Conservation (phyloP, 2,113 vertebrate species). For the Neopipo cinnamomea region DNA sequence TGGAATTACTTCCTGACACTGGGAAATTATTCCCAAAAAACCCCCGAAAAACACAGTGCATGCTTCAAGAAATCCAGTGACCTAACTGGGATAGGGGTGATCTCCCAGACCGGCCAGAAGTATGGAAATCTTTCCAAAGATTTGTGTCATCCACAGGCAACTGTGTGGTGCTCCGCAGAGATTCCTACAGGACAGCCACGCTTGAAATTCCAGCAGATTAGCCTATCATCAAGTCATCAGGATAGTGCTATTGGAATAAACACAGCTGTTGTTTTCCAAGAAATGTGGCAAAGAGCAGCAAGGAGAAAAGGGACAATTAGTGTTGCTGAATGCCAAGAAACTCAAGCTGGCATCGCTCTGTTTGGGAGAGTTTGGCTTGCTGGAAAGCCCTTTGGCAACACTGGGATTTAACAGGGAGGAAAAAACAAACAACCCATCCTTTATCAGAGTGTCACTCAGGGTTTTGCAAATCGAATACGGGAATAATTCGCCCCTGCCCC, state of each 20-base stretch:
- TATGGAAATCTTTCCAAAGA: slow-evolving; percentile 53
- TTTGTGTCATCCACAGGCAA: slow-evolving; percentile 48
- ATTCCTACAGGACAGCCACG: slow-evolving; percentile 68
- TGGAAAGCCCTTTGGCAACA: slow-evolving; percentile 43
- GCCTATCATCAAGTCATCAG: slow-evolving; percentile 78
- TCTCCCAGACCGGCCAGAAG: not conserved
- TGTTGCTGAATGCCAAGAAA: slow-evolving; percentile 64
- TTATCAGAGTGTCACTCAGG: not conserved
- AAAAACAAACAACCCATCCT: not conserved
- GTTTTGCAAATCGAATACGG: not conserved
- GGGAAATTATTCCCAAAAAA: slow-evolving; percentile 62
- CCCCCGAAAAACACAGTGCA: slow-evolving; percentile 8
- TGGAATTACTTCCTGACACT: slow-evolving; percentile 68
- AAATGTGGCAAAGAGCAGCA: slow-evolving; percentile 76
- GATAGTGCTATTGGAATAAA: slow-evolving; percentile 75
- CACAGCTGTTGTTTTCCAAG: slow-evolving; percentile 84
- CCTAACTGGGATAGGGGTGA: not conserved
- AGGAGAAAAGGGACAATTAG: slow-evolving; percentile 72
- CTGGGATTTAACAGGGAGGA: slow-evolving; percentile 25
- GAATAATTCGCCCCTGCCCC: not conserved
- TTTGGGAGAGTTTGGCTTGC: slow-evolving; percentile 39
- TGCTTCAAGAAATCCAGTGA: slow-evolving; percentile 33
- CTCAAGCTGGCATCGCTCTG: slow-evolving; percentile 53
- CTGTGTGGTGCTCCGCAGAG: slow-evolving; percentile 41
- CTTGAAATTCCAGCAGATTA: slow-evolving; percentile 77